These are phyloP conservation scores for Micrastur ruficollis DNA, from an alignment of 2,797 vertebrate species.

Conservation along the genomic window DNA sequence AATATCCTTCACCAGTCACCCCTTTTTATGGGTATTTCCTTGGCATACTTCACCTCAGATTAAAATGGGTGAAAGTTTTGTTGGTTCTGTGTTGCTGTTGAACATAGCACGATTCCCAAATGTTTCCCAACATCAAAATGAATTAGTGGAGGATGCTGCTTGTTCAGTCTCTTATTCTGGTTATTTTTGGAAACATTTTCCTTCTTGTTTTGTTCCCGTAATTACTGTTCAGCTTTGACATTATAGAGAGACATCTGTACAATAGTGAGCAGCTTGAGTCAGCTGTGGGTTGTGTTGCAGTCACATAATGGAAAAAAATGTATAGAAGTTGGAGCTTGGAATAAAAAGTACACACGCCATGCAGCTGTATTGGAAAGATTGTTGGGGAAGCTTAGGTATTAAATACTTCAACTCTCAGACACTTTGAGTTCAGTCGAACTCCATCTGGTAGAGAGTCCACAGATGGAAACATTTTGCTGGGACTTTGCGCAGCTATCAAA, in stretches of 20 bases:
- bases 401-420: neutral
- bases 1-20: neutral
- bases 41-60: neutral
- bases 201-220: neutral
- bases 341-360: neutral
- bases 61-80: neutral
- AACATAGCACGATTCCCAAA: neutral
- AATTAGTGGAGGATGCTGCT: neutral
- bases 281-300: neutral
- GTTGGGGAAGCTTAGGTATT: neutral
- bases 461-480: neutral
- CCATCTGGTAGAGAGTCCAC: neutral
- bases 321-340: neutral
- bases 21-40: neutral
- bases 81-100: neutral
- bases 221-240: neutral
- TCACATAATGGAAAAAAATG: neutral
- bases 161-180: neutral
- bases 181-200: neutral
- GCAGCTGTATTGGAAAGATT: constrained; percentile 17
- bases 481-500: neutral
- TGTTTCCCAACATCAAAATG: neutral
- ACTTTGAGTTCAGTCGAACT: neutral
- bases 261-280: neutral
- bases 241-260: neutral